Evolutionary conservation across 1,140 invertebrate species (phyloP).

Genomic region (Catajapyx aquilonaris): DNA sequence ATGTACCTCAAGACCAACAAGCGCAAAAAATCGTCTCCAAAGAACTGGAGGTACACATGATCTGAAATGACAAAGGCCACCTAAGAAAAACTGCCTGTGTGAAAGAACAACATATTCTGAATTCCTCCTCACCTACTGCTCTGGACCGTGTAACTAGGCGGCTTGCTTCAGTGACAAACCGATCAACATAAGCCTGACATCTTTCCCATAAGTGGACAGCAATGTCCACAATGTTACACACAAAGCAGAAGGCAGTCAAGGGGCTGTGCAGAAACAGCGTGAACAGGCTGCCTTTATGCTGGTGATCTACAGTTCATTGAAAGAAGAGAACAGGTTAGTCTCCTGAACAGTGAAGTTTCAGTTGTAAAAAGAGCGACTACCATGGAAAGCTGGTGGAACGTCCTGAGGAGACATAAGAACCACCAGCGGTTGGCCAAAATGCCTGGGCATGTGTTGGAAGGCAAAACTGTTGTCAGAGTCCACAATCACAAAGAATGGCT

Average conservation of each 20-base stretch:
- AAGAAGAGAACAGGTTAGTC: constrained; percentile 12
- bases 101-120: too few relatives aligned
- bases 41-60: constrained; percentile 61
- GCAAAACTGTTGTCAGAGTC: constrained; percentile 90
- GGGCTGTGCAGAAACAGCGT: constrained; percentile 89
- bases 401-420: constrained; percentile 86
- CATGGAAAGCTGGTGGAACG: constrained; percentile 58
- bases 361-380: too few relatives aligned
- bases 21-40: constrained; percentile 83
- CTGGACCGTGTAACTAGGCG: constrained; percentile 57
- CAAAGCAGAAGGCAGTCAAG: constrained; percentile 76
- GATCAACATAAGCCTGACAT: constrained; percentile 67
- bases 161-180: constrained; percentile 74
- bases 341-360: not conserved
- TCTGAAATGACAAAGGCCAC: constrained; percentile 29
- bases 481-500: constrained; percentile 80
- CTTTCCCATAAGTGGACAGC: constrained; percentile 75
- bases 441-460: constrained; percentile 75
- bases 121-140: constrained; percentile 48
- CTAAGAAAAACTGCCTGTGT: not conserved
- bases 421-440: constrained; percentile 87
- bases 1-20: constrained; percentile 70
- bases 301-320: constrained; percentile 61
- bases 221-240: constrained; percentile 70
- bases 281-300: constrained; percentile 80